Conservation (phyloP, 2,888 invertebrate genomes). For the Labia minor region DNA sequence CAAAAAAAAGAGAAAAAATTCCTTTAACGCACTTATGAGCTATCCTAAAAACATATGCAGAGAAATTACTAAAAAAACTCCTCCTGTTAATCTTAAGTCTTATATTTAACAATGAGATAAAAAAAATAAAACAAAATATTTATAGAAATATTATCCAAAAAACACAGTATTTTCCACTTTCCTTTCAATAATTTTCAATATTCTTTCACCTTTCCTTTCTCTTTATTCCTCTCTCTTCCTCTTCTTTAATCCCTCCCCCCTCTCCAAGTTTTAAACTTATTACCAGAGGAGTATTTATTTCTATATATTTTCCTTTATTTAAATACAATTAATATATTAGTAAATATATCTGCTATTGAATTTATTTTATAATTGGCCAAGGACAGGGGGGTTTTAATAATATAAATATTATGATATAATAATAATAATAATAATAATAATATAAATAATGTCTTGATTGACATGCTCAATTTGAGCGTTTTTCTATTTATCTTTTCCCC, state of each 20-base stretch:
- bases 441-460: slow-evolving; percentile 32
- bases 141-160: no score
- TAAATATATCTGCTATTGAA: neutral
- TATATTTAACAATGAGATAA: neutral
- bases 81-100: neutral
- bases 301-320: neutral
- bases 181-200: neutral
- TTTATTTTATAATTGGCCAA: neutral
- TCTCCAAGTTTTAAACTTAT: no score
- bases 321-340: neutral
- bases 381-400: neutral
- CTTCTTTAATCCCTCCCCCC: neutral
- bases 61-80: neutral
- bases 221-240: no score
- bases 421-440: slow-evolving; percentile 26
- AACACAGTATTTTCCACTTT: slow-evolving; percentile 1
- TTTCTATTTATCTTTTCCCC: slow-evolving; percentile 28
- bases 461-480: slow-evolving; percentile 29
- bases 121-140: neutral
- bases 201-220: neutral
- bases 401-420: slow-evolving; percentile 28
- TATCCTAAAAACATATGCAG: neutral
- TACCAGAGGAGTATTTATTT: neutral
- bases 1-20: no score
- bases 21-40: slow-evolving; percentile 1